Base-by-base conservation (phyloP, 2,797 vertebrate species). In the Philypnodon macrostomus region DNA sequence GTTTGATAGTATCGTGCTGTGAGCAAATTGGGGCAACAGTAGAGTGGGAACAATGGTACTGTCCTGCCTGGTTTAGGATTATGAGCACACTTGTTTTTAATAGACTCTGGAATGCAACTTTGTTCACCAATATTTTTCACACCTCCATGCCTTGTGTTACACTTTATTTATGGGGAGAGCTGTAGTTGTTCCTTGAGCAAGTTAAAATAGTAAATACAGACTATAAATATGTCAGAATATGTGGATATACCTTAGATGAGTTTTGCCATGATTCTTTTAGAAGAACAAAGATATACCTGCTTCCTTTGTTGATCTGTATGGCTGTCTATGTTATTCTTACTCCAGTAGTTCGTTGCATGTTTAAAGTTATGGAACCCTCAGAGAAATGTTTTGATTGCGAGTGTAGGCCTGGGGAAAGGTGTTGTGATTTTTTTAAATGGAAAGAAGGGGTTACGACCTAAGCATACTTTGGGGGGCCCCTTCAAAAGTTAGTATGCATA, bases 241-340 rank as follows among this genome's bases (percentile, higher is more conserved):
- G 34, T 1, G 4, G 1, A n/a, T 18, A 58, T 70, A 49, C 52
- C 77, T 45, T 47, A 34, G 74, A 50, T 48, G 54, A 75, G 59
- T 63, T 40, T 63, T 70, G 60, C 77, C 70, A 79, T 86, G 73
- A 74, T 67, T 85, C 63, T 73, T 81, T 74, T 76, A 80, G 70
- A 72, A 79, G 73, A 63, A 83, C 75, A 83, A 74, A 67, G 84
- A 84, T 73, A 53, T 50, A 66, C 75, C 83, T 72, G 66, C 72
- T 85, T 79, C 79, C 68, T 47, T 62, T 86, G 87, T 90, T 83
- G 87, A 90, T 90, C 77, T 42, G 41, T 17, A 29, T 55, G 56
- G 73, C 58, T 63, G 70, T 56, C 70, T 73, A 50, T 38, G 60
- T 58, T 74, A 59, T 73, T 23, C 24, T 18, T 7, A 49, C 29